A percentile compares a stretch with the other conserved stretches of the same genome.
Conservation (phyloP, 2,113 vertebrate species). For the Paracanthobrama guichenoti region DNA sequence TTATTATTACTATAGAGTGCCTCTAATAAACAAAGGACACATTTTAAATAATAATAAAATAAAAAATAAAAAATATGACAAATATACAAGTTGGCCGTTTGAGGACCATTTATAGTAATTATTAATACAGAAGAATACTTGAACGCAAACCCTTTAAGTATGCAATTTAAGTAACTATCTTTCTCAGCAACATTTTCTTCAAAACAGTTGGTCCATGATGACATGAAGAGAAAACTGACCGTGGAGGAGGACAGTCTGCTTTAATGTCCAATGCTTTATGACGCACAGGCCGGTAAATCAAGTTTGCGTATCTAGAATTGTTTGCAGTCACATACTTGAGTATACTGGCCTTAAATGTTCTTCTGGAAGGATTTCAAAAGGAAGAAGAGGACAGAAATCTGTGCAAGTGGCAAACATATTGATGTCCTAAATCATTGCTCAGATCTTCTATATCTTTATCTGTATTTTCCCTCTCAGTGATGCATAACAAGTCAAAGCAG, state of each 20-base stretch:
- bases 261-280: too few species aligned
- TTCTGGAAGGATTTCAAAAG: neutral
- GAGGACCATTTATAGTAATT: neutral
- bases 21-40: too few species aligned
- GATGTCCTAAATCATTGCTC: neutral
- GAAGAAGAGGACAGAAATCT: neutral
- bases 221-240: too few species aligned
- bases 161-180: too few species aligned
- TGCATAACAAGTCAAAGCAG: neutral
- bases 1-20: too few species aligned
- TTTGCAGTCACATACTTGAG: neutral
- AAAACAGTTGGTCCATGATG: too few species aligned
- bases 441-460: neutral
- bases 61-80: too few species aligned
- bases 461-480: neutral
- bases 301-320: neutral
- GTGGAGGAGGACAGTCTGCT: too few species aligned
- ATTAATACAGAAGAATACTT: neutral
- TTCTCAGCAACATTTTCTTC: too few species aligned
- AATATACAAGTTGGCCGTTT: neutral
- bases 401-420: neutral
- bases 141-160: too few species aligned
- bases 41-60: too few species aligned
- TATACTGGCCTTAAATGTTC: neutral
- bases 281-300: neutral